Evolutionary conservation across 2,113 vertebrate species (phyloP).

Genomic region (Pelobates fuscus): DNA sequence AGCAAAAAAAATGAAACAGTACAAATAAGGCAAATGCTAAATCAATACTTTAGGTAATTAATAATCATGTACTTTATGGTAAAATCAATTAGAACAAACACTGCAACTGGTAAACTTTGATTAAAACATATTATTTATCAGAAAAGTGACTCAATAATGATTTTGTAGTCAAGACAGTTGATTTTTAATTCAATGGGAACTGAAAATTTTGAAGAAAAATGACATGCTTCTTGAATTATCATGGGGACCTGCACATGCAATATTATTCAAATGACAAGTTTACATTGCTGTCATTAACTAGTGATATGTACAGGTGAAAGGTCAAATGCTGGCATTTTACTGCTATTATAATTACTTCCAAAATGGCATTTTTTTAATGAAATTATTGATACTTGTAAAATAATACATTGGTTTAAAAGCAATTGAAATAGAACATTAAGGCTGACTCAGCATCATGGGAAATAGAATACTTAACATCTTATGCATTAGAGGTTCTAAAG

Average conservation of each 20-base stretch:
- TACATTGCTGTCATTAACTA: background rate
- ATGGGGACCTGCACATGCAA: background rate
- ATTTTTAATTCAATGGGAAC: background rate
- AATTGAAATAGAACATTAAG: background rate
- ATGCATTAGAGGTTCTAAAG: too few relatives aligned
- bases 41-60: constrained; percentile 41
- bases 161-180: constrained; percentile 29
- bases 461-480: too few relatives aligned
- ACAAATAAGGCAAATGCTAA: constrained; percentile 21
- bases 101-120: background rate
- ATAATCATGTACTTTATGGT: background rate
- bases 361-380: background rate
- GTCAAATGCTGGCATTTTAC: background rate
- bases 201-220: background rate
- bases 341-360: background rate
- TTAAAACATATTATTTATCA: constrained; percentile 23
- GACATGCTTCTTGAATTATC: background rate
- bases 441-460: too few relatives aligned
- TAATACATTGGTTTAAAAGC: background rate
- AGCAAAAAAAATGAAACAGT: constrained; percentile 34
- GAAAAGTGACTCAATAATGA: constrained; percentile 5
- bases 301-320: background rate
- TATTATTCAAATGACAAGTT: background rate
- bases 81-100: constrained; percentile 19
- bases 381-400: background rate